Evolutionary conservation across 2,113 vertebrate genomes (phyloP), one percentile per base, ranked within the genome.

Genomic region (Nibea coibor): DNA sequence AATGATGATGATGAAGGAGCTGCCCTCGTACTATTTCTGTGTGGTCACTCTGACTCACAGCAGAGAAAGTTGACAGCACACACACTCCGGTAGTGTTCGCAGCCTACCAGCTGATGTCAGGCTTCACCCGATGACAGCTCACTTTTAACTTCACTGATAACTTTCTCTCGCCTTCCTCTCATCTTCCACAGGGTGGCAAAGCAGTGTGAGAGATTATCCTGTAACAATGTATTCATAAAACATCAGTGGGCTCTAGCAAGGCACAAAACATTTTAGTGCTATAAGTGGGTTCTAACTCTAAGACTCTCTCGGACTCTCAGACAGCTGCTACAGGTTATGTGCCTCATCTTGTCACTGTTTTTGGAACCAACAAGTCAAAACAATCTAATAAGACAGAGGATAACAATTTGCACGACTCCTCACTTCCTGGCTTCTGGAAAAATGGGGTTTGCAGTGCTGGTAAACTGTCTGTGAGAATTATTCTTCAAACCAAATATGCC

Each of bases 81-180:
- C 26, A 65, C 26, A 17, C n/a, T n/a, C 9, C 47, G 42, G 54
- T 24, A 43, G 35, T 67, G 42, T 35, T 81, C 28, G 66, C 16
- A 74, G 24, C 54, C 9, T 31, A 63, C 64, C 85, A 64, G 72
- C 9, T 63, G 82, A 78, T 69, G 82, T 77, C 72, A 78, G 72
- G 64, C 69, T 87, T 69, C 19, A 53, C 56, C 19, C 16, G 0
- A 20, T 19, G n/a, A 62, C 12, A 48, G 31, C 43, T 45, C 47
- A 43, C 6, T 0, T 57, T 19, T 42, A 14, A 16, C 19, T 48
- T n/a, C 22, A 14, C 31, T 35, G 54, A 51, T 8, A 20, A 15
- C 31, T 8, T 42, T n/a, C 6, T 42, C 12, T 42, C 20, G 4
- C 42, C 15, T n/a, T n/a, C n/a, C n/a, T n/a, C n/a, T n/a, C n/a